Conservation (phyloP, 2,888 invertebrate genomes). For the Herminia tarsipennalis region DNA sequence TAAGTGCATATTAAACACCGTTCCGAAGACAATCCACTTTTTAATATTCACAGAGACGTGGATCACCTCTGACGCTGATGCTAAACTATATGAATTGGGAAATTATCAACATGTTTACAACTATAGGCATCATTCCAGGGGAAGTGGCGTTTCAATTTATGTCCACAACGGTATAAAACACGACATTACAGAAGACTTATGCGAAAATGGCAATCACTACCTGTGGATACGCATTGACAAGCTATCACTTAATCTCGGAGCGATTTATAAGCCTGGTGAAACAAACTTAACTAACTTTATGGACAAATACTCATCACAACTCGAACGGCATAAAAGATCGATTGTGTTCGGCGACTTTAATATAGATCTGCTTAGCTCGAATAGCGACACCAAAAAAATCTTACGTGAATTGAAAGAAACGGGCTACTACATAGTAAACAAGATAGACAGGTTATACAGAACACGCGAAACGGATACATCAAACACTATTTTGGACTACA, state of each 20-base stretch:
- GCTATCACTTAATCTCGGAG: constrained; percentile 10
- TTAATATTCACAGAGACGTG: constrained; percentile 21
- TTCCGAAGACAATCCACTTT: constrained; percentile 15
- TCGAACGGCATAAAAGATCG: neutral
- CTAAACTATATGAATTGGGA: constrained; percentile 3
- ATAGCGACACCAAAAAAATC: neutral
- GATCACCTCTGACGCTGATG: constrained; percentile 15
- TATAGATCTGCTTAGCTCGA: neutral
- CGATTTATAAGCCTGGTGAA: constrained; percentile 11
- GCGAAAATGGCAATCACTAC: constrained; percentile 10
- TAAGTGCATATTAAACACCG: constrained; percentile 20
- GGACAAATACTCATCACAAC: constrained; percentile 2
- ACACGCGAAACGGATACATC: constrained; percentile 8
- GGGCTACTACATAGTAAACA: constrained; percentile 9
- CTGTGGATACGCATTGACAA: constrained; percentile 10
- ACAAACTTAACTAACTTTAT: constrained; percentile 5
- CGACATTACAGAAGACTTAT: constrained; percentile 7
- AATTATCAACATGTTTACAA: constrained; percentile 12
- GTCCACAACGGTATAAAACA: constrained; percentile 14
- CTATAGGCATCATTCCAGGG: constrained; percentile 6
- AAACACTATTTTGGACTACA: constrained; percentile 9
- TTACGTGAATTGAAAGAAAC: constrained; percentile 1
- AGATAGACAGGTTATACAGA: constrained; percentile 5
- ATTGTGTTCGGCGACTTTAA: constrained; percentile 3
- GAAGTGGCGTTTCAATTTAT: constrained; percentile 18